Base-by-base conservation (phyloP, 2,888 invertebrate species). In the Holacanthella duospinosa region DNA sequence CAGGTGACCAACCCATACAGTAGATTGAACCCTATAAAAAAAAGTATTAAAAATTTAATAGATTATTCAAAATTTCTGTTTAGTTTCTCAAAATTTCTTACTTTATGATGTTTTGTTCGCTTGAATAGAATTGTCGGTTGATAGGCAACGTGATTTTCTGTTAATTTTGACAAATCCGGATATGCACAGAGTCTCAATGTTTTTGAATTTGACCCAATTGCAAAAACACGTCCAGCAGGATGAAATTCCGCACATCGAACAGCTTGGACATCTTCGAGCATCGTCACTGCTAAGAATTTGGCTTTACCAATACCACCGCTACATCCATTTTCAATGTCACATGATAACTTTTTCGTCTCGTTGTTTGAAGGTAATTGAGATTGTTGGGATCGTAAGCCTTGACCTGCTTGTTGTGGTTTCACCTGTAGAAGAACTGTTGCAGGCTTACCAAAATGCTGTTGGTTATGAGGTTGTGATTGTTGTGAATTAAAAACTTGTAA, bases 151-250 rank as follows among this genome's bases (percentile, higher is more conserved):
- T 90, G 90, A 75, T 86, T 88, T 75, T 72, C 70, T 3, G 67
- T 67, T 26, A 93, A 82, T 76, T 90, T 89, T 61, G 85, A 84
- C 64, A 92, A 82, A 77, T 93, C 89, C 9, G 97, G 97, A 79
- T 96, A 97, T 55, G 89, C 84, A 80, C 97, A 97, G 80, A 99
- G 90, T 77, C 96, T 84, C 64, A 99, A 84, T 0, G 93, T 95
- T 79, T 97, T 97, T 2, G 97, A 96, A 78, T 99, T 99, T 27
- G 96, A 96, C 12, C 97, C 99, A 69, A 99, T 90, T 2, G 95
- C 96, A 78, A 96, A 99, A 59, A 94, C 82, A 74, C 89, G 86
- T 57, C 99, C 99, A 73, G 87, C 86, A 1, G 97, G 97, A 78
- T 99, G 96, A 79, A 99, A 96, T 79, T 96, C 93, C 0, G 94